Percentiles rank a stretch among this genome's conserved stretches.
phyloP scores from a whole-genome alignment of 2,113 vertebrate genomes.

The Nicator chloris region DNA sequence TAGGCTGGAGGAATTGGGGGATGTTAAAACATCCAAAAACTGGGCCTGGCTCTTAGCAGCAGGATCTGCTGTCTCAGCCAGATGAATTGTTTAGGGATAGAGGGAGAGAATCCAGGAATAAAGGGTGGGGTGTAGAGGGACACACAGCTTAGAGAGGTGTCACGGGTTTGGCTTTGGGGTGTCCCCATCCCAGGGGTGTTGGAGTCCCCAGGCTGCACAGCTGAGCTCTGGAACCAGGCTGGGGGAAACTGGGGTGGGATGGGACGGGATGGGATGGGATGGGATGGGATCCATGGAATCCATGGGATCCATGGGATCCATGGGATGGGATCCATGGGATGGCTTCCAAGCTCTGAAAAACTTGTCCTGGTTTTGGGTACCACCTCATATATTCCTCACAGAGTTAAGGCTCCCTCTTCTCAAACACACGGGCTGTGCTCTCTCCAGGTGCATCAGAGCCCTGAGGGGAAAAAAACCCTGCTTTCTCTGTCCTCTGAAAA shows the following conservation, averaged over 20 bases:
- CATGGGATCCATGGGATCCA: neutral
- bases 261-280: neutral
- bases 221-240: neutral
- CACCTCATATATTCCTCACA: neutral
- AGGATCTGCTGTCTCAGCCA: neutral
- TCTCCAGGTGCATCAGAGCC: neutral
- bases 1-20: neutral
- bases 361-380: too few relatives aligned
- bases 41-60: neutral
- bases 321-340: neutral
- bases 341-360: neutral
- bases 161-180: neutral
- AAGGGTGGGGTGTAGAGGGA: neutral
- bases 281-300: neutral
- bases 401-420: neutral
- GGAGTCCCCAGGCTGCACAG: neutral
- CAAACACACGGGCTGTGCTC: neutral
- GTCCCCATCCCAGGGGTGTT: accelerated
- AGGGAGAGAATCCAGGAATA: neutral
- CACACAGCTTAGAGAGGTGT: neutral
- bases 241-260: neutral
- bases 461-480: accelerated
- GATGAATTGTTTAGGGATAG: neutral
- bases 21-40: neutral
- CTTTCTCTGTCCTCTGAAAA: neutral